Base-by-base conservation (phyloP, 2,888 invertebrate genomes). In the Camponotus fellah region DNA sequence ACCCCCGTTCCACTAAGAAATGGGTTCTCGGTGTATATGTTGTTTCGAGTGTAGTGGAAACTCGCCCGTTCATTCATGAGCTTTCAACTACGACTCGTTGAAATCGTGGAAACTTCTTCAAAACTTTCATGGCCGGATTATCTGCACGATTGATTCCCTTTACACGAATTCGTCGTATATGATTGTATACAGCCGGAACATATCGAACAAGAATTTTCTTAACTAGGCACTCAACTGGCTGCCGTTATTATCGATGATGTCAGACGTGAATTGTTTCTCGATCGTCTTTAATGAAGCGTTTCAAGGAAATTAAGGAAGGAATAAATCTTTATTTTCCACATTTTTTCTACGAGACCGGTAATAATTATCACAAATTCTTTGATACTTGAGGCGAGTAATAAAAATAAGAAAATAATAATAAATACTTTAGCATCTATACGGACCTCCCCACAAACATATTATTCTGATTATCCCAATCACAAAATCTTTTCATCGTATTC, bases 61-160 rank as follows among this genome's bases (percentile, higher is more conserved):
- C 86, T 89, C 81, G 82, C 87, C 88, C 88, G 88, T 91, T 92
- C 93, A 93, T 93, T 93, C 93, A 93, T 92, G 92, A 91, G 90
- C 86, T 87, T 88, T 89, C 89, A 89, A 88, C 89, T 89, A 46
- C 83, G 87, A 91, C 89, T 90, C 89, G 91, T 88, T 87, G 85
- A 88, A 90, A 91, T 90, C 91, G 91, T 88, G 87, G 83, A 82
- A 91, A 88, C 83, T 89, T 89, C 43, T 64, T 72, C 88, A 71
- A 72, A 88, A 88, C 83, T 89, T 89, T 89, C 85, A 66, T 62
- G 83, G 77, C 74, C 83, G 85, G 89, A 86, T 89, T 88, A 89
- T 88, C 86, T 81, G 83, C 80, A 75, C 89, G 89, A 89, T 89
- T 85, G 89, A 89, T 89, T 85, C 85, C 65, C 84, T 85, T 88